Conservation (phyloP, 2,888 invertebrate species). For the Incurvaria masculella region DNA sequence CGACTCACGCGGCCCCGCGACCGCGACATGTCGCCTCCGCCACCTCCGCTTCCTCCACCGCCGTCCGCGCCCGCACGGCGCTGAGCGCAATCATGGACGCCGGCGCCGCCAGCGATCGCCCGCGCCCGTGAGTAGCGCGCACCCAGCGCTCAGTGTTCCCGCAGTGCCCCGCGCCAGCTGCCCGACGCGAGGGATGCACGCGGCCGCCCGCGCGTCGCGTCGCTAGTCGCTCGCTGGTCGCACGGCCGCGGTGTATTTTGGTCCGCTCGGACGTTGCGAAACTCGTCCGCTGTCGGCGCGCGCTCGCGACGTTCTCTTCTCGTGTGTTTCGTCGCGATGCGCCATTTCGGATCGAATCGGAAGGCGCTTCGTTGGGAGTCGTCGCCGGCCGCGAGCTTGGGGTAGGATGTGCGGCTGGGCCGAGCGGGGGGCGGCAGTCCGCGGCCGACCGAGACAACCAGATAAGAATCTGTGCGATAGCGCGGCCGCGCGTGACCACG, state of each 20-base stretch:
- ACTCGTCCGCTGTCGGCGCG: conserved; percentile 41
- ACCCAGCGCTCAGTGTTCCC: conserved; percentile 17
- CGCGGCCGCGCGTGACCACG: conserved; percentile 48
- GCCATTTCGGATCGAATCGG: conserved; percentile 47
- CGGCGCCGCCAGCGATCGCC: conserved; percentile 46
- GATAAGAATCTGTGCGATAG: background rate
- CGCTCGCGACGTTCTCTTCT: conserved; percentile 49
- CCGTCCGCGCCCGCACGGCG: conserved; percentile 40
- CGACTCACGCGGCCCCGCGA: conserved; percentile 51
- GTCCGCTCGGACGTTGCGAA: conserved; percentile 50
- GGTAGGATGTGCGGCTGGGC: conserved; percentile 31
- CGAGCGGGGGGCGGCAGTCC: conserved; percentile 15
- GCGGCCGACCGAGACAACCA: background rate
- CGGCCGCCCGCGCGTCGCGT: conserved; percentile 11
- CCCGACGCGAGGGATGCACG: conserved; percentile 21
- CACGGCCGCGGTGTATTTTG: conserved; percentile 45
- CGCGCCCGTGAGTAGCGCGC: conserved; percentile 30
- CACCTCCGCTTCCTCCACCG: conserved; percentile 25
- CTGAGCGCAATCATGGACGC: conserved; percentile 47
- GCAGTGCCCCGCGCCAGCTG: conserved; percentile 55
- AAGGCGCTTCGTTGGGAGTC: conserved; percentile 19
- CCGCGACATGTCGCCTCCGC: conserved; percentile 46
- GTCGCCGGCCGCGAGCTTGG: conserved; percentile 23
- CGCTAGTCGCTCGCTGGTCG: conserved; percentile 23
- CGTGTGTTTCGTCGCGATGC: conserved; percentile 48